phyloP scores from a whole-genome alignment of 2,888 invertebrate species.

The Endotricha flammealis region DNA sequence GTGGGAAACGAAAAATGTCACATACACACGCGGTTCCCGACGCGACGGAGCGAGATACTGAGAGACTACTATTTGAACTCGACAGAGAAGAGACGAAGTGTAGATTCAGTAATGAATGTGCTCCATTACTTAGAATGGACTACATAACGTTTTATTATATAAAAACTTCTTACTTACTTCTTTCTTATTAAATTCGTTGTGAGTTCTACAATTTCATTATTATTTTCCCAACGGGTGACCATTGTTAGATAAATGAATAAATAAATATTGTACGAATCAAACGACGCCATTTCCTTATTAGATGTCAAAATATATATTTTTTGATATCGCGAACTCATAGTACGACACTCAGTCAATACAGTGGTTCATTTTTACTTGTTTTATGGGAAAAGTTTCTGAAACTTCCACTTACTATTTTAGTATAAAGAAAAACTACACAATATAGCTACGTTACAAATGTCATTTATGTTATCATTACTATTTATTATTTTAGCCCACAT shows the following conservation, averaged over 20 bases:
- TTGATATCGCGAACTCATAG: not conserved
- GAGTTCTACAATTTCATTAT: conserved; percentile 1
- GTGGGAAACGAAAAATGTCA: conserved; percentile 19
- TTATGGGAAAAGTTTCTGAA: conserved; percentile 20
- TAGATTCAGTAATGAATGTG: too few species aligned
- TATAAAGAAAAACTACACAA: conserved; percentile 9
- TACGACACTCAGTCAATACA: conserved; percentile 1
- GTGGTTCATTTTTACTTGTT: conserved; percentile 18
- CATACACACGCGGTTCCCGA: conserved; percentile 15
- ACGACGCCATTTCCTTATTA: conserved; percentile 7
- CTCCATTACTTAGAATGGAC: too few species aligned
- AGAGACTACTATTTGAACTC: conserved; percentile 1
- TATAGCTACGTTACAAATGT: conserved; percentile 2
- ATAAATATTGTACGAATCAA: too few species aligned
- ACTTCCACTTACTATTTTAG: conserved; percentile 17
- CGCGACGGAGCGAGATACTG: conserved; percentile 2
- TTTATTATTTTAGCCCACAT: not conserved
- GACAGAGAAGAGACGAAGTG: too few species aligned
- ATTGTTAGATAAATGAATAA: too few species aligned
- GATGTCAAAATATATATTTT: not conserved
- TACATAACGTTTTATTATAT: too few species aligned
- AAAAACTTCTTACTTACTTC: too few species aligned
- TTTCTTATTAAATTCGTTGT: too few species aligned
- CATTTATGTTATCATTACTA: not conserved
- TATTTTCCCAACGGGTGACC: not conserved